Evolutionary conservation across 2,888 invertebrate species (phyloP).

Genomic region (Morpho deidamia): DNA sequence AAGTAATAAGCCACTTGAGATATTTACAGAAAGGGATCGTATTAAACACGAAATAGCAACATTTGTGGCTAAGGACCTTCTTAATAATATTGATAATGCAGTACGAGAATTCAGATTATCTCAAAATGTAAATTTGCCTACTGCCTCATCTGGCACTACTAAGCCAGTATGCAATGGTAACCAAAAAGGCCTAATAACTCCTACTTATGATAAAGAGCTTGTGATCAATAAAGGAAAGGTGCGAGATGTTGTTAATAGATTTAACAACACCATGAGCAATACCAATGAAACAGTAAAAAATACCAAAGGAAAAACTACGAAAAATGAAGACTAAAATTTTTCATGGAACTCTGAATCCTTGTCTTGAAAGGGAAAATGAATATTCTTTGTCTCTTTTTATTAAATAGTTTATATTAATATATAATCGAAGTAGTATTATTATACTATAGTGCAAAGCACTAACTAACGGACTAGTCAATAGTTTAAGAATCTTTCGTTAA

Average conservation of each 20-base stretch:
- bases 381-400: constrained; percentile 10
- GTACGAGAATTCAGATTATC: constrained; percentile 64
- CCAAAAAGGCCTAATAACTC: constrained; percentile 53
- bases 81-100: constrained; percentile 65
- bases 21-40: constrained; percentile 57
- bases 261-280: constrained; percentile 50
- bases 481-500: constrained; percentile 5
- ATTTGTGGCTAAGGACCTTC: constrained; percentile 66
- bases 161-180: constrained; percentile 47
- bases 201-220: constrained; percentile 64
- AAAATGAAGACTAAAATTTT: constrained; percentile 21
- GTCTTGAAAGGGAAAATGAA: not conserved
- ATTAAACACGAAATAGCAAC: constrained; percentile 71
- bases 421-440: constrained; percentile 9
- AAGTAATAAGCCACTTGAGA: constrained; percentile 44
- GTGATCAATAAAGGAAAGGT: constrained; percentile 72
- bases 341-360: not conserved
- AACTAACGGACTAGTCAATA: constrained; percentile 24
- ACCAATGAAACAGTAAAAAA: constrained; percentile 19
- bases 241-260: constrained; percentile 67
- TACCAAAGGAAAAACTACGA: constrained; percentile 17
- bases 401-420: constrained; percentile 5
- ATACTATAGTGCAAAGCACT: constrained; percentile 31
- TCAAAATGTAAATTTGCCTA: constrained; percentile 53
- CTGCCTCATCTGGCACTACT: constrained; percentile 22